A percentile compares a stretch with the other conserved stretches of the same genome.
These are phyloP conservation scores for Phataginus tricuspis DNA, from an alignment of 2,797 vertebrate genomes.

Conservation along the genomic window DNA sequence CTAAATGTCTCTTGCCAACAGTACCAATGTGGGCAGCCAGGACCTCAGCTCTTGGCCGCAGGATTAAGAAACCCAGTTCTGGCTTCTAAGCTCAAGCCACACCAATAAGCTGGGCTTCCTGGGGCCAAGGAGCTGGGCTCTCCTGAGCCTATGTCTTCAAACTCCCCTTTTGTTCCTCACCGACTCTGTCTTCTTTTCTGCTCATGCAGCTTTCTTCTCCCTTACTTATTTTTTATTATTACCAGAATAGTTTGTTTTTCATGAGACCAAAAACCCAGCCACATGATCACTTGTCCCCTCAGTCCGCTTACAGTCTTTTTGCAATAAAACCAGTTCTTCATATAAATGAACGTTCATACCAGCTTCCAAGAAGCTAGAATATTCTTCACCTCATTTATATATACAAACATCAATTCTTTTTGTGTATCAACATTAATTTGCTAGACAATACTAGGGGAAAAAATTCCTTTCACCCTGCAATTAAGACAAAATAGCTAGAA, in stretches of 20 bases:
- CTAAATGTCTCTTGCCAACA: not conserved
- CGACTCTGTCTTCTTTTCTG: not conserved
- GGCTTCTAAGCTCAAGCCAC: not conserved
- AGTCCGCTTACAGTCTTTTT: not conserved
- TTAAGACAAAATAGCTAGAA: not conserved
- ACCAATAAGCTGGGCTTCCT: rapidly evolving
- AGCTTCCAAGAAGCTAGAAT: not conserved
- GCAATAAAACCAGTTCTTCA: not conserved
- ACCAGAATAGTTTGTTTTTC: not conserved
- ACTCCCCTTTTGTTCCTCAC: not conserved
- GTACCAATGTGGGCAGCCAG: not conserved
- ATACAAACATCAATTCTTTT: not conserved
- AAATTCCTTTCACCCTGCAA: not conserved
- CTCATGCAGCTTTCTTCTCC: not conserved
- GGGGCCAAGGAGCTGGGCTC: too few species aligned
- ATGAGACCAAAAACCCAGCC: not conserved
- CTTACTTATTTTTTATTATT: not conserved
- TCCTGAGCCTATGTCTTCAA: not conserved
- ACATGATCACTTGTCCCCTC: not conserved
- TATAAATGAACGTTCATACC: not conserved
- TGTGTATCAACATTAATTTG: not conserved
- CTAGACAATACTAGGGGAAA: not conserved
- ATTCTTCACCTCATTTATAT: not conserved
- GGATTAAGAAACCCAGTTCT: not conserved
- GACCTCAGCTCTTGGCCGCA: not conserved